phyloP scores from a whole-genome alignment of 1,140 invertebrate species.

The Dysdera silvatica region DNA sequence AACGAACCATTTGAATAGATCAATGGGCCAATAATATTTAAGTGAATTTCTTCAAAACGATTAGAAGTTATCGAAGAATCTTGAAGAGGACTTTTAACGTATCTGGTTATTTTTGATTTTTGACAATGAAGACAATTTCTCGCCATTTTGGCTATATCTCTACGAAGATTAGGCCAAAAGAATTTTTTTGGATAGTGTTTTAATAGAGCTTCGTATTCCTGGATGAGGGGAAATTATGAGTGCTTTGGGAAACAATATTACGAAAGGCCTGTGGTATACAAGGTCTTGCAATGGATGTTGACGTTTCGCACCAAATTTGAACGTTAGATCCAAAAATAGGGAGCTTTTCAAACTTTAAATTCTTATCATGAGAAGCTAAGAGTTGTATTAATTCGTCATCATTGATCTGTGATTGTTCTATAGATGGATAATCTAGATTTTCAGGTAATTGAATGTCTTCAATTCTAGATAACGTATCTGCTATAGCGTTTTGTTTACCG shows the following conservation, averaged over 20 bases:
- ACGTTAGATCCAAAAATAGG: not conserved
- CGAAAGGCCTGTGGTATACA: not conserved
- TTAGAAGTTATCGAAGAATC: not conserved
- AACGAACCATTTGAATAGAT: not conserved
- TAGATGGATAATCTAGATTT: not conserved
- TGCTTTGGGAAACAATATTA: not conserved
- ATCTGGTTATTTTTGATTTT: not conserved
- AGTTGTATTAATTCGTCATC: not conserved
- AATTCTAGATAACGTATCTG: constrained; percentile 27
- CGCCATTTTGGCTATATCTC: not conserved
- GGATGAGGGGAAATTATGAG: not conserved
- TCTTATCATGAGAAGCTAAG: not conserved
- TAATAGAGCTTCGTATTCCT: not conserved
- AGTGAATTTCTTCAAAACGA: not conserved
- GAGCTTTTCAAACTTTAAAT: not conserved
- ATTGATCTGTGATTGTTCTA: not conserved
- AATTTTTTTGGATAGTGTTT: not conserved
- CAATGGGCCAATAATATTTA: constrained; percentile 2
- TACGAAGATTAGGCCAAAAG: not conserved
- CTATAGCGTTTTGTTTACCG: constrained; percentile 38
- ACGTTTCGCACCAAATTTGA: not conserved
- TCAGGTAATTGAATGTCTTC: not conserved
- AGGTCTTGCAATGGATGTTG: not conserved
- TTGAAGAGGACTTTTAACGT: not conserved
- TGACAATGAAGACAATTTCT: not conserved